Base-by-base conservation (phyloP, 2,888 invertebrate species). In the Poecilobothrus nobilitatus region DNA sequence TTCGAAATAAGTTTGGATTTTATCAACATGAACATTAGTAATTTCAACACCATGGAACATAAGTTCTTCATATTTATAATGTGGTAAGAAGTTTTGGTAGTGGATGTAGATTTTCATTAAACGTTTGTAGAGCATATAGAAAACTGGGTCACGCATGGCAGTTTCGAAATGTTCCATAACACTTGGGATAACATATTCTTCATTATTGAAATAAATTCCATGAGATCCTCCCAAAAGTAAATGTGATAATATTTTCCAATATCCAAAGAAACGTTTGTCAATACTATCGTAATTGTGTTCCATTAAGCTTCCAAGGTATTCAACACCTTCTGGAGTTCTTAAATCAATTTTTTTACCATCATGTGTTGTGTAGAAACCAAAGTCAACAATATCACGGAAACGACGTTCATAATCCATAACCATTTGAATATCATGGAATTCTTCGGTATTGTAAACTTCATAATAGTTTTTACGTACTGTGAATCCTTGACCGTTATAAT, bases 111-210 rank as follows among this genome's bases (percentile, higher is more conserved):
- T 80, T 61, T 82, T 78, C 33, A 85, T 78, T 71, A 88, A 86
- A 67, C 85, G 85, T 78, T 88, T 87, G 77, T 87, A 88, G 68
- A 90, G 80, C 74, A 86, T 85, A 79, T 88, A 91, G 84, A 88
- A 89, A 64, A 88, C 84, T 10, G 91, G 91, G 76, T 91, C 91
- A 72, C 90, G 88, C 72, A 89, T 83, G 74, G 87, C 86, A 6
- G 89, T 89, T 76, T 86, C 85, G 74, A 84, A 86, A 74, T 89
- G 85, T 76, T 90, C 88, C 72, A 90, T 79, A 9, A 82, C 86
- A n/a, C 89, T 87, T 61, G 89, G 89, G 0, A 83, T 80, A 68
- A 80, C 76, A 4, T 68, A 70, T 20, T 67, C 67, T 15, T 74
- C 71, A 27, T 77, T 73, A 61, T 75, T 77, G 33, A 74, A 76